A percentile compares a stretch with the other conserved stretches of the same genome.
phyloP scores from a whole-genome alignment of 2,888 invertebrate species.

The Diachrysia chrysitis region DNA sequence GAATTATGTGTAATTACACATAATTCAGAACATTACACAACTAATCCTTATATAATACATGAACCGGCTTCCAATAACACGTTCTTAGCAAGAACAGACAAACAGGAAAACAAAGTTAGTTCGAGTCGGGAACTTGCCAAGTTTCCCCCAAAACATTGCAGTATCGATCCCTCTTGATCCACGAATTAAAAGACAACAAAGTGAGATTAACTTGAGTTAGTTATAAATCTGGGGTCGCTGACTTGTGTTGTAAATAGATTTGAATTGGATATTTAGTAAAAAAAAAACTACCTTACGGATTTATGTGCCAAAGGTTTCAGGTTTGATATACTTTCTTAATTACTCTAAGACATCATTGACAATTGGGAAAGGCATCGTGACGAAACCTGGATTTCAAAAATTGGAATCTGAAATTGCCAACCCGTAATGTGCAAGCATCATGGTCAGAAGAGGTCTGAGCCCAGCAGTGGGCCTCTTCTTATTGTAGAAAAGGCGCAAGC shows the following conservation, averaged over 20 bases:
- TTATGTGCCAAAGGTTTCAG: no score
- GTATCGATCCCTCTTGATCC: conserved; percentile 43
- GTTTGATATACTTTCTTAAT: no score
- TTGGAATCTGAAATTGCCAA: no score
- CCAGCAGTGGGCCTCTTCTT: no score
- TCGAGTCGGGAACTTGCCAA: conserved; percentile 29
- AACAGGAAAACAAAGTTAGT: conserved; percentile 50
- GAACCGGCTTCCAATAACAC: conserved; percentile 22
- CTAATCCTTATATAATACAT: conserved; percentile 7
- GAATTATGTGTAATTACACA: background rate
- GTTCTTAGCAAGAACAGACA: conserved; percentile 39
- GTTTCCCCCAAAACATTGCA: conserved; percentile 41
- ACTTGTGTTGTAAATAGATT: conserved; percentile 14
- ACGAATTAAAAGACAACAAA: conserved; percentile 53
- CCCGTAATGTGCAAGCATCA: no score
- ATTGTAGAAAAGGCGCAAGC: no score
- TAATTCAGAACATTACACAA: background rate
- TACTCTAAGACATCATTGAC: no score
- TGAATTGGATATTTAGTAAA: no score
- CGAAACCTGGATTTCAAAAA: no score
- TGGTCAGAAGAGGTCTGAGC: no score
- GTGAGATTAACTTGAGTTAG: conserved; percentile 27
- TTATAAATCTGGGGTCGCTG: conserved; percentile 35
- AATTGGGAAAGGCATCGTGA: no score
- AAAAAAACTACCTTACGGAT: no score